Conservation (phyloP, 2,113 vertebrate species). For the Ammodytes marinus region DNA sequence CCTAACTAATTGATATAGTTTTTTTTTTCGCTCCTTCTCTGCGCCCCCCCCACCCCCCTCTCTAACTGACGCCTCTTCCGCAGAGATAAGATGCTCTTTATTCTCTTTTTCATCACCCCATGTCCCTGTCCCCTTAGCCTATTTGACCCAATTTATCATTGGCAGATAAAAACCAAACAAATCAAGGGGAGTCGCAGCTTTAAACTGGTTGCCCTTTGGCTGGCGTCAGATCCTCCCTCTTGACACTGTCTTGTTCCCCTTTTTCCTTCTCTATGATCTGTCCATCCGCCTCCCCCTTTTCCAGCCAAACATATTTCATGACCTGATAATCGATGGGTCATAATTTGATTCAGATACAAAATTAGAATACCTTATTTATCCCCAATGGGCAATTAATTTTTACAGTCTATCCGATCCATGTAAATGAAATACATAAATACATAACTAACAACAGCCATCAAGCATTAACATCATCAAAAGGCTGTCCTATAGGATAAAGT, state of each 20-base stretch:
- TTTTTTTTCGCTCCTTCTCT: conserved; percentile 1
- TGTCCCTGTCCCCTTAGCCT: conserved; percentile 44
- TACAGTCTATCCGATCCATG: too few species aligned
- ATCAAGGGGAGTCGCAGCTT: conserved; percentile 48
- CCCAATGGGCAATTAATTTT: too few species aligned
- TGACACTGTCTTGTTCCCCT: conserved; percentile 12
- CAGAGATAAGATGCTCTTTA: conserved; percentile 52
- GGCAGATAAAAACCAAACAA: conserved; percentile 68
- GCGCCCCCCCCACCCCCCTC: conserved; percentile 5
- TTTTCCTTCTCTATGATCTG: conserved; percentile 51
- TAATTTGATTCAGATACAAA: background rate
- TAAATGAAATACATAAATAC: too few species aligned
- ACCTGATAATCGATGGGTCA: conserved; percentile 20
- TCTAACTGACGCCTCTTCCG: conserved; percentile 28
- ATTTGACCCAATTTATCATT: conserved; percentile 75
- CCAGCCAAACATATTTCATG: conserved; percentile 11
- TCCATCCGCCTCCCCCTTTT: background rate
- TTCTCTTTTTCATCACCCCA: conserved; percentile 45
- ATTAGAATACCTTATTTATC: too few species aligned
- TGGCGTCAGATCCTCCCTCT: conserved; percentile 28
- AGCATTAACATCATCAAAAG: too few species aligned
- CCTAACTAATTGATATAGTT: conserved; percentile 56
- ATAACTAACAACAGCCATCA: too few species aligned
- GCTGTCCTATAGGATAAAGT: too few species aligned
- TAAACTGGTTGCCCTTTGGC: conserved; percentile 49